Evolutionary conservation across 2,888 invertebrate genomes (phyloP).

Genomic region (Harmothoe impar): DNA sequence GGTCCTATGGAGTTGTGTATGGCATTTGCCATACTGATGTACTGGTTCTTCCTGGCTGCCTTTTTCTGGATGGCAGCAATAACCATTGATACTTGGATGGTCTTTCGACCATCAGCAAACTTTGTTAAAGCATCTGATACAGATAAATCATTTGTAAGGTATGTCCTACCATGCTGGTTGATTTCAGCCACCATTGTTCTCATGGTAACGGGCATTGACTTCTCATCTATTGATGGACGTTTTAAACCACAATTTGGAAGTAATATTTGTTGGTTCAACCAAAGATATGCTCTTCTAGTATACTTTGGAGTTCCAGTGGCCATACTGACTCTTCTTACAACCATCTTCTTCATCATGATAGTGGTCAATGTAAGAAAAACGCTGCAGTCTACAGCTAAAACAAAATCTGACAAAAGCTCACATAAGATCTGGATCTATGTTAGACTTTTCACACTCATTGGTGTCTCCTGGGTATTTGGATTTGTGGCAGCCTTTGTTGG

Average conservation of each 20-base stretch:
- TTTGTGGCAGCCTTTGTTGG: slow-evolving; percentile 22
- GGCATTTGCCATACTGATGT: slow-evolving; percentile 17
- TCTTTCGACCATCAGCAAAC: slow-evolving; percentile 22
- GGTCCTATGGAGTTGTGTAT: neutral
- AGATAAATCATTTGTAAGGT: neutral
- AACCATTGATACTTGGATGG: slow-evolving; percentile 22
- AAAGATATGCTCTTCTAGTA: slow-evolving; percentile 25
- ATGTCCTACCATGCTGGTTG: neutral
- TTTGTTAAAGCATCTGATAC: slow-evolving; percentile 2
- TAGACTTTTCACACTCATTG: slow-evolving; percentile 38
- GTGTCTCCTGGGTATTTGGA: slow-evolving; percentile 48
- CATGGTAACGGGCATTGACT: neutral
- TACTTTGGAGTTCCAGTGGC: slow-evolving; percentile 44
- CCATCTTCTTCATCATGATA: slow-evolving; percentile 48
- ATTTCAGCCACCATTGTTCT: neutral
- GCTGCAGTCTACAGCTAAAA: neutral
- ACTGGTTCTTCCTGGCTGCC: slow-evolving; percentile 39
- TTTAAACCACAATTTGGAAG: slow-evolving; percentile 38
- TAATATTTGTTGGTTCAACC: slow-evolving; percentile 43
- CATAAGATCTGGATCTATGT: slow-evolving; percentile 34
- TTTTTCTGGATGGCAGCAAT: slow-evolving; percentile 39
- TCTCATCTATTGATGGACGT: neutral
- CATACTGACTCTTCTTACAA: neutral
- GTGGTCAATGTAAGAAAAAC: neutral
- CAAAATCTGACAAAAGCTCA: neutral